Base-by-base conservation (phyloP, 2,888 invertebrate genomes). In the Tetragonisca angustula region DNA sequence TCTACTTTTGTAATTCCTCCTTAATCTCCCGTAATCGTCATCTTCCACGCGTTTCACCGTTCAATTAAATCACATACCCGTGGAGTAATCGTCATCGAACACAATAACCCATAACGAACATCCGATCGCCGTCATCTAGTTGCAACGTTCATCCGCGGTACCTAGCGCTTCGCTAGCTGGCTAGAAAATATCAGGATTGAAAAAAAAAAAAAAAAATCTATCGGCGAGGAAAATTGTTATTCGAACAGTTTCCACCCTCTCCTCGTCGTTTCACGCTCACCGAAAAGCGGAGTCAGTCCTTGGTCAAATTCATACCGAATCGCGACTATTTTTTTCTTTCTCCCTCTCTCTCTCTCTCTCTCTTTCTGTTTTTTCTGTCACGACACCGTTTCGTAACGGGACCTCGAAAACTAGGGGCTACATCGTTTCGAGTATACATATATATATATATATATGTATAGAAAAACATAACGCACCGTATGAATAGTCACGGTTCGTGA, bases 401-500 rank as follows among this genome's bases (percentile, higher is more conserved):
- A 56, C 43, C 4, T 24, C 24, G 62, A 50, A 43, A 43, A 56
- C 21, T 21, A 24, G 36, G 43, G 43, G 9, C 36, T 4, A 4
- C 49, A n/a, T 43, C 17, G 27, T 19, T n/a, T 17, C 52, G 56
- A 43, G 9, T 36, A 36, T 43, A 43, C 9, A 36, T 36, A 36
- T 36, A 36, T 36, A 36, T 36, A 36, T 36, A 36, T 36, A 36
- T 36, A 36, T 36, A 36, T 36, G n/a, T 68, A 68, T 70, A 78
- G 74, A 83, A 81, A 83, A 76, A 72, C 81, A 83, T 81, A 81
- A 76, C 71, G 76, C 76, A 56, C 27, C 81, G 81, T 76, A 81
- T 81, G 81, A 83, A 69, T 81, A 81, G 81, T 76, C 72, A 81
- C 81, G 68, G 76, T 76, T 62, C 76, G 81, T 72, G 83, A 81